A percentile compares a stretch with the other conserved stretches of the same genome.
phyloP scores from a whole-genome alignment of 2,888 invertebrate genomes.

The Holacanthella duospinosa region DNA sequence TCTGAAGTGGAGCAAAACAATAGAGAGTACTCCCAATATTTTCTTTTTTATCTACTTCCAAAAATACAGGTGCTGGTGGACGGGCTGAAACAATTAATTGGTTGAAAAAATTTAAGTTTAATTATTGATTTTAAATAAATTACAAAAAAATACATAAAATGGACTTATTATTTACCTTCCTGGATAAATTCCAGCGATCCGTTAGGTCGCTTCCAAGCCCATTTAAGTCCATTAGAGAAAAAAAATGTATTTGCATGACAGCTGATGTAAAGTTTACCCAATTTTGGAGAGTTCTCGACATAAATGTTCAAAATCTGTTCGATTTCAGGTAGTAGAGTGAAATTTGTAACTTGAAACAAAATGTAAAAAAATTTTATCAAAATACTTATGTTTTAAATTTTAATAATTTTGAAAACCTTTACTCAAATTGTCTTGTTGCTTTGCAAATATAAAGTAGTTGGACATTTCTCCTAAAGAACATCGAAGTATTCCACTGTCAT shows the following conservation, averaged over 20 bases:
- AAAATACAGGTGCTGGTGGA: background rate
- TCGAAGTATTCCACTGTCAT: constrained; percentile 17
- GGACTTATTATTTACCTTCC: background rate
- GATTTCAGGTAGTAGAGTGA: constrained; percentile 4
- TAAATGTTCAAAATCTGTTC: constrained; percentile 12
- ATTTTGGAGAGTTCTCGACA: constrained; percentile 5
- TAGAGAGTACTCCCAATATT: background rate
- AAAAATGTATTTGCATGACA: constrained; percentile 31
- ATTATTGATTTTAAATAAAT: background rate
- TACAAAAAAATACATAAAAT: background rate
- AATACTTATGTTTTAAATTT: background rate
- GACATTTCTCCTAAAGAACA: constrained; percentile 6
- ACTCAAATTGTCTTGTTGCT: constrained; percentile 8
- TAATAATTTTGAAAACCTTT: too few species aligned
- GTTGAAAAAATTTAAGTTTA: too few species aligned
- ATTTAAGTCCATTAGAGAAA: constrained; percentile 31
- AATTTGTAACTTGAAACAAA: constrained; percentile 11
- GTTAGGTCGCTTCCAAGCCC: constrained; percentile 16
- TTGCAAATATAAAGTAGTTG: constrained; percentile 9
- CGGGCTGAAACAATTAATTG: background rate
- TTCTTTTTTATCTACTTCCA: constrained; percentile 9
- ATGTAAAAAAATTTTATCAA: background rate
- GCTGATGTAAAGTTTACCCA: constrained; percentile 9
- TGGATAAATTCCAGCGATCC: background rate
- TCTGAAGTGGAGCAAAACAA: constrained; percentile 18